Conservation (phyloP, 2,797 vertebrate species). For the Myotis findleyi region DNA sequence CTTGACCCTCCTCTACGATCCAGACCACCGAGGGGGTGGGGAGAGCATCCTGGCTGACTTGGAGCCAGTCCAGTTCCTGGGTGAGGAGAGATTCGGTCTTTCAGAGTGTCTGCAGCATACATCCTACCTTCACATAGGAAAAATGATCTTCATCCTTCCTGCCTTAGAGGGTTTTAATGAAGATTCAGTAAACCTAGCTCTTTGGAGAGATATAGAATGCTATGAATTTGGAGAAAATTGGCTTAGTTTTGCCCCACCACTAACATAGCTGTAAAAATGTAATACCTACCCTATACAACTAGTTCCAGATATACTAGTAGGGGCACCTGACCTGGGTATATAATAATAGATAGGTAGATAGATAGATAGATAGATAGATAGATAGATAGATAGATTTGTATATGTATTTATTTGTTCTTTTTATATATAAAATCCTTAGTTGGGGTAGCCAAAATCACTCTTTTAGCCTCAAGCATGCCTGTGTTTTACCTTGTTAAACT, state of each 20-base stretch:
- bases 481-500: constrained; percentile 26
- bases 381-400: neutral
- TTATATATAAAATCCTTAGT: constrained; percentile 15
- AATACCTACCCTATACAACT: neutral
- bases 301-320: neutral
- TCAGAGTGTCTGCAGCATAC: neutral
- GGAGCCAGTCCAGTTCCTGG: neutral
- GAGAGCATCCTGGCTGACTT: neutral
- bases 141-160: neutral
- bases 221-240: neutral
- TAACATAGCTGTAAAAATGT: neutral
- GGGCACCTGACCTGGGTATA: neutral
- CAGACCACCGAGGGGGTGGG: constrained; percentile 27
- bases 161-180: neutral
- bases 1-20: constrained; percentile 9
- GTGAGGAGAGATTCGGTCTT: neutral
- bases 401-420: neutral
- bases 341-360: neutral
- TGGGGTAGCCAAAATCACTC: neutral
- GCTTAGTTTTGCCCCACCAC: neutral
- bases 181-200: neutral
- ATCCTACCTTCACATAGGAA: neutral
- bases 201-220: neutral
- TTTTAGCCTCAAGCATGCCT: neutral
- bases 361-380: neutral